These are phyloP conservation scores for Notoglanidium macrostoma DNA, from an alignment of 2,797 vertebrate genomes.

Conservation along the genomic window DNA sequence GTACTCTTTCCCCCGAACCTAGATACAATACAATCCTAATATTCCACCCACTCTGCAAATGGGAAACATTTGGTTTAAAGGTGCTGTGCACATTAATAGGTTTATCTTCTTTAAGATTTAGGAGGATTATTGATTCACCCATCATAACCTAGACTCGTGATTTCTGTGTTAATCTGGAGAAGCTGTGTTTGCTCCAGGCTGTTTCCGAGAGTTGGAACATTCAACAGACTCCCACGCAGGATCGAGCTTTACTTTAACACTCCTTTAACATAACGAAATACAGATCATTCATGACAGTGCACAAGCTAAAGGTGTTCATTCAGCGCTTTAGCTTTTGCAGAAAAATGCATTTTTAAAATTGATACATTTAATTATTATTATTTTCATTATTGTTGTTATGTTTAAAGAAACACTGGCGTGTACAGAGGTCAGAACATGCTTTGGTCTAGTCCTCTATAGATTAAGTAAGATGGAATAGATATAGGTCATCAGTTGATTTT, in stretches of 20 bases:
- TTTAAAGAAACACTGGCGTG: not conserved
- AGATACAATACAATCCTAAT: not conserved
- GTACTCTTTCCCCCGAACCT: not conserved
- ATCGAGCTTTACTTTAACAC: not conserved
- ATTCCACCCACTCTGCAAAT: conserved; percentile 17
- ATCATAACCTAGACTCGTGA: conserved; percentile 68
- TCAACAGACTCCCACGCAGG: not conserved
- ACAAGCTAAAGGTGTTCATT: not conserved
- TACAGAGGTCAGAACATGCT: not conserved
- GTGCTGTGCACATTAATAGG: conserved; percentile 40
- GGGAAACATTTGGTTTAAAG: conserved; percentile 43
- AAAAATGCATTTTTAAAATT: not conserved
- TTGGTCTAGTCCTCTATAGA: too few relatives aligned
- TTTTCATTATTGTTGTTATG: not conserved
- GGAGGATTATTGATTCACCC: conserved; percentile 62
- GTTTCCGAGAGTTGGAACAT: conserved; percentile 41
- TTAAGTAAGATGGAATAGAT: not conserved
- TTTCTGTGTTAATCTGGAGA: conserved; percentile 70
- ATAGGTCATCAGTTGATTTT: not conserved
- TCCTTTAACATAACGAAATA: not conserved
- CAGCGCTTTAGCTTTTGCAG: not conserved
- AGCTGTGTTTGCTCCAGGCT: conserved; percentile 53
- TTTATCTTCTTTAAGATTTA: conserved; percentile 46
- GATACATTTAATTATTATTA: not conserved
- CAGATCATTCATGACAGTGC: not conserved